phyloP scores from a whole-genome alignment of 2,797 vertebrate species.

The Myotis planiceps region DNA sequence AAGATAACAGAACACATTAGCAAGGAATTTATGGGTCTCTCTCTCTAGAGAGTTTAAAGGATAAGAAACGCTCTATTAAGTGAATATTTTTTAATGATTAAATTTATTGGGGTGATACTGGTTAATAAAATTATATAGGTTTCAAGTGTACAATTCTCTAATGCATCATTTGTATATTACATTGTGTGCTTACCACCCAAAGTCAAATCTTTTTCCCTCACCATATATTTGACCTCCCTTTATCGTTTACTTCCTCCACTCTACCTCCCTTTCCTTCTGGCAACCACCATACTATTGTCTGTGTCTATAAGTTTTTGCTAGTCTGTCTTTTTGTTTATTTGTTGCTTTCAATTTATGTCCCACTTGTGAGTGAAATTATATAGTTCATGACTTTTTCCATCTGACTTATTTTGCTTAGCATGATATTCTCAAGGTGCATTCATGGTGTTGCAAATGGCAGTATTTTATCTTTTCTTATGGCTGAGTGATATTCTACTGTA shows the following conservation, averaged over 20 bases:
- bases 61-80: background rate
- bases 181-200: background rate
- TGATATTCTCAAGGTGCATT: background rate
- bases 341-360: background rate
- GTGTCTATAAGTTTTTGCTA: background rate
- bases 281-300: background rate
- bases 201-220: background rate
- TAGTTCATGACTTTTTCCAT: background rate
- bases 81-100: background rate
- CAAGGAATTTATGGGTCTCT: background rate
- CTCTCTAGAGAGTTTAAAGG: background rate
- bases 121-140: background rate
- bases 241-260: background rate
- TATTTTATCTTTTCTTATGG: background rate
- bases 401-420: background rate
- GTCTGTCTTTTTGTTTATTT: background rate
- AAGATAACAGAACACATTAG: slow-evolving; percentile 13
- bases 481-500: background rate
- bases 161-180: background rate
- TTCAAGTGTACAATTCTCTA: background rate
- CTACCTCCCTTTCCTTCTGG: background rate
- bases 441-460: background rate
- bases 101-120: background rate
- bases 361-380: background rate
- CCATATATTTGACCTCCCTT: background rate